A percentile compares a stretch with the other conserved stretches of the same genome.
Conservation (phyloP, 35 echinoderm and acorn worm genomes). For the Ophiothrix spiculata region DNA sequence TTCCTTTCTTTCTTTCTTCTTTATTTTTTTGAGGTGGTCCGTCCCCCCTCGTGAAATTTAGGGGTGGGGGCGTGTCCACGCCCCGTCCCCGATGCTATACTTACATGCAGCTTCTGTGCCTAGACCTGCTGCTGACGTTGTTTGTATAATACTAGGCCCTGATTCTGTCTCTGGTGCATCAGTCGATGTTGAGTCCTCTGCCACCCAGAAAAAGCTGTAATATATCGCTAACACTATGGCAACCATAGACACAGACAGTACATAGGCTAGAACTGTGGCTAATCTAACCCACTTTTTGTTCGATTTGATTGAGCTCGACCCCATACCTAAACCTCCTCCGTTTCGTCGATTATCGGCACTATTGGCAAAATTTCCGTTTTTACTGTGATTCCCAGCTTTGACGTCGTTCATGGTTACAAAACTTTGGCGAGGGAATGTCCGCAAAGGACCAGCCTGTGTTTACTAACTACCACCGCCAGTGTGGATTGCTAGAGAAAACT, state of each 20-base stretch:
- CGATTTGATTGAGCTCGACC: slow-evolving; percentile 74
- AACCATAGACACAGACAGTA: slow-evolving; percentile 86
- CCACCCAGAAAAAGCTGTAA: slow-evolving; percentile 90
- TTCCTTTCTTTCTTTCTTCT: too few species aligned
- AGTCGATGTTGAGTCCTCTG: neutral
- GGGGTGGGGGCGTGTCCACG: too few species aligned
- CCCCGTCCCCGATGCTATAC: too few species aligned
- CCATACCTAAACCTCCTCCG: slow-evolving; percentile 24
- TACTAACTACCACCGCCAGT: too few species aligned
- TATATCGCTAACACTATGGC: slow-evolving; percentile 91
- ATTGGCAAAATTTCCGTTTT: slow-evolving; percentile 14
- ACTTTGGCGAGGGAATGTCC: too few species aligned
- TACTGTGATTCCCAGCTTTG: slow-evolving; percentile 9
- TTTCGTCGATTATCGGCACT: slow-evolving; percentile 50
- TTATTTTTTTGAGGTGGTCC: too few species aligned
- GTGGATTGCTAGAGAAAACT: too few species aligned
- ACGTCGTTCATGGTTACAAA: neutral
- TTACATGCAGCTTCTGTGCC: too few species aligned
- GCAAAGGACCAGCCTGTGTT: too few species aligned
- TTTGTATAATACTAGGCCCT: neutral
- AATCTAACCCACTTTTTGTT: slow-evolving; percentile 98
- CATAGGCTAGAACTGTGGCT: slow-evolving; percentile 96
- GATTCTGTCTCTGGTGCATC: neutral
- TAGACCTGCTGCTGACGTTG: too few species aligned
- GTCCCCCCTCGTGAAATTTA: too few species aligned